Conservation (phyloP, 2,888 invertebrate genomes). For the Trachelus stipa region DNA sequence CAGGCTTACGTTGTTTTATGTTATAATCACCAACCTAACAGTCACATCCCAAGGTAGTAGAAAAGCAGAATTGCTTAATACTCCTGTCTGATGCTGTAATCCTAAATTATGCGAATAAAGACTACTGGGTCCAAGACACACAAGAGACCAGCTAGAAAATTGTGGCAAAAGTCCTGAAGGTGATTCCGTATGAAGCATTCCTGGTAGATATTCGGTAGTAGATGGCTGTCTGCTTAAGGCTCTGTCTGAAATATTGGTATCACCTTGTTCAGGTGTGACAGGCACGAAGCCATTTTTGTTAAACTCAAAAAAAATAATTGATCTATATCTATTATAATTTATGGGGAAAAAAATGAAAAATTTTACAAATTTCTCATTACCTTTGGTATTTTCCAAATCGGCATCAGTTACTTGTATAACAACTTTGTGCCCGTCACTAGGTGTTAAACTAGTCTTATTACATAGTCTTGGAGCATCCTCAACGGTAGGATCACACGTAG, state of each 20-base stretch:
- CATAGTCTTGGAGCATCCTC: constrained; percentile 54
- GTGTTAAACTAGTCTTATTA: constrained; percentile 56
- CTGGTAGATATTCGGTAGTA: constrained; percentile 91
- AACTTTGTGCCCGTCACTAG: constrained; percentile 63
- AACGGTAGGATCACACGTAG: constrained; percentile 50
- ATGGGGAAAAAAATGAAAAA: background rate
- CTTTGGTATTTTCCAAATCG: constrained; percentile 63
- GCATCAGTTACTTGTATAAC: constrained; percentile 66
- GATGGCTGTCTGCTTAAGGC: constrained; percentile 77
- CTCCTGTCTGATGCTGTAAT: constrained; percentile 90
- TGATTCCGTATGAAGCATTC: constrained; percentile 87
- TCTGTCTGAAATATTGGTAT: constrained; percentile 67
- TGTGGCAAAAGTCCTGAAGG: constrained; percentile 83
- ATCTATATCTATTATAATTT: background rate
- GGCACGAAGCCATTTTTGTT: constrained; percentile 10
- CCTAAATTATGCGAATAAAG: constrained; percentile 91
- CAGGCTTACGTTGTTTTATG: background rate
- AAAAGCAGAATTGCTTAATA: constrained; percentile 89
- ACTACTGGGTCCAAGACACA: constrained; percentile 90
- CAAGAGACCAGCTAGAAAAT: constrained; percentile 91
- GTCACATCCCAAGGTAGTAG: constrained; percentile 94
- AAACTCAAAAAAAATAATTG: background rate
- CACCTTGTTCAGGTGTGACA: constrained; percentile 19
- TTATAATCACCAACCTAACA: constrained; percentile 66
- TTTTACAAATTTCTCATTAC: constrained; percentile 36